Evolutionary conservation across 2,888 invertebrate species (phyloP).

Genomic region (Tetanocera ferruginea): DNA sequence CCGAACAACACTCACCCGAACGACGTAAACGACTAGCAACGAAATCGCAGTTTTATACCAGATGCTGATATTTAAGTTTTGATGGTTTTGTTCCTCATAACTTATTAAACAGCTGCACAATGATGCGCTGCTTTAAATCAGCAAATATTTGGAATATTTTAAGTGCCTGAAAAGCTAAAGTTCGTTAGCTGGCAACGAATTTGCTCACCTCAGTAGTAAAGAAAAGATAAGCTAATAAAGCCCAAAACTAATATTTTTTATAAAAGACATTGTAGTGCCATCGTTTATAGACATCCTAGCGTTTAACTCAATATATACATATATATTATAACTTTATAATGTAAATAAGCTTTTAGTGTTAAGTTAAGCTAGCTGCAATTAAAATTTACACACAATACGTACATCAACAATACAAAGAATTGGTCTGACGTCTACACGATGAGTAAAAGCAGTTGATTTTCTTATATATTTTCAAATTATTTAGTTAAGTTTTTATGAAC

Average conservation of each 20-base stretch:
- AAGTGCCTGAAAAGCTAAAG: slow-evolving; percentile 36
- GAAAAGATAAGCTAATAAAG: background rate
- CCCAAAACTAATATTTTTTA: slow-evolving; percentile 17
- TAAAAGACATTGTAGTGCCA: slow-evolving; percentile 36
- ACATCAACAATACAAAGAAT: too few relatives aligned
- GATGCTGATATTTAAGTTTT: slow-evolving; percentile 48
- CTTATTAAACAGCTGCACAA: background rate
- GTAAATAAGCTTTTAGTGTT: slow-evolving; percentile 21
- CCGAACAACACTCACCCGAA: slow-evolving; percentile 46
- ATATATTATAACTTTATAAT: slow-evolving; percentile 12
- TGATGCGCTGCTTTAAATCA: background rate
- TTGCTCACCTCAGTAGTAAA: slow-evolving; percentile 17
- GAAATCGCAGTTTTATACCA: slow-evolving; percentile 59
- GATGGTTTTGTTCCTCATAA: background rate
- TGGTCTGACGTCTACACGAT: too few relatives aligned
- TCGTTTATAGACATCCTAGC: slow-evolving; percentile 17
- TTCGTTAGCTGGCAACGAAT: slow-evolving; percentile 27
- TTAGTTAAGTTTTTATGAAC: too few relatives aligned
- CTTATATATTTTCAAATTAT: too few relatives aligned
- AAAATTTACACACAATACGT: background rate
- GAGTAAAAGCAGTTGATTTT: too few relatives aligned
- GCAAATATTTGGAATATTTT: slow-evolving; percentile 19
- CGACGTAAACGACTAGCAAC: slow-evolving; percentile 56
- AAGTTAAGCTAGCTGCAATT: slow-evolving; percentile 11
- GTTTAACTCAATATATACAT: background rate